Evolutionary conservation across 1,140 invertebrate genomes (phyloP).

Genomic region (Solen grandis): DNA sequence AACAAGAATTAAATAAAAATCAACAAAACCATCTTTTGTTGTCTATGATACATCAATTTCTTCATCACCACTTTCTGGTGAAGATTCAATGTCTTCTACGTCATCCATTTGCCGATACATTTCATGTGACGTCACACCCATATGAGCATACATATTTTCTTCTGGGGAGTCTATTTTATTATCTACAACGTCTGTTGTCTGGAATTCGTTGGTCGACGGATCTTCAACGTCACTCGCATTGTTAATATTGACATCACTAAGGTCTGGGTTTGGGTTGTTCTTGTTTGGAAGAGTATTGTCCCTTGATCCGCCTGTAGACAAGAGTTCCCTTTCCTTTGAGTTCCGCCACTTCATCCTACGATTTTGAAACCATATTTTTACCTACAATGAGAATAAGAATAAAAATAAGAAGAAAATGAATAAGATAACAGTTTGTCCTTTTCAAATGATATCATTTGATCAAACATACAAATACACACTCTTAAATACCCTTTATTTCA

Average conservation of each 20-base stretch:
- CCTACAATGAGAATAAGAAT: conserved; percentile 68
- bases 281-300: conserved; percentile 98
- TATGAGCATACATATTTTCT: conserved; percentile 51
- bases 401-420: not conserved
- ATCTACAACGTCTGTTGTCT: conserved; percentile 11
- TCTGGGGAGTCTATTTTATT: conserved; percentile 35
- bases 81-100: conserved; percentile 58
- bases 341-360: conserved; percentile 87
- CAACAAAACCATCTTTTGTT: not conserved
- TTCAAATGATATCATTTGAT: too few species aligned
- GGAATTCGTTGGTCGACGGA: conserved; percentile 32
- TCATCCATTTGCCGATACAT: conserved; percentile 50
- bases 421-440: not conserved
- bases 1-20: too few species aligned
- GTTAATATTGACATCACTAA: conserved; percentile 89
- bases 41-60: conserved; percentile 74
- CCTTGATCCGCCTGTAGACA: conserved; percentile 93
- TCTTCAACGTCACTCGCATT: conserved; percentile 51
- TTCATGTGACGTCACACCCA: conserved; percentile 58
- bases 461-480: too few species aligned
- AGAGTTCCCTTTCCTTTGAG: conserved; percentile 96
- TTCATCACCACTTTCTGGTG: conserved; percentile 60
- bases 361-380: conserved; percentile 82
- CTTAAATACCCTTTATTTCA: too few species aligned
- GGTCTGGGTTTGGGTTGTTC: conserved; percentile 97